Percentiles rank a stretch among this genome's conserved stretches.
Evolutionary conservation across 2,888 invertebrate genomes (phyloP).

Genomic region (Apeira syringaria): DNA sequence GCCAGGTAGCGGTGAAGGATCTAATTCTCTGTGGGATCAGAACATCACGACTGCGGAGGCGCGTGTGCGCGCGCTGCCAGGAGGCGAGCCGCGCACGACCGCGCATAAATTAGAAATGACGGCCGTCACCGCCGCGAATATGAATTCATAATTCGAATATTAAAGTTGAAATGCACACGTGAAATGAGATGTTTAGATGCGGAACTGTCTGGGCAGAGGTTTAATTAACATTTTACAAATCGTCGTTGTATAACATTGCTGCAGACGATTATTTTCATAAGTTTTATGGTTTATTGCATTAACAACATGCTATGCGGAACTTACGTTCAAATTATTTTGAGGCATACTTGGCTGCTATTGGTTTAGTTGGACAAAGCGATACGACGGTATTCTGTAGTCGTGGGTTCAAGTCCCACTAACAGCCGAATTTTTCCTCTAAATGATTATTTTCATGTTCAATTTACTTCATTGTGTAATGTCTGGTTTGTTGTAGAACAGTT

Average conservation of each 20-base stretch:
- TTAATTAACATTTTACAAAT: constrained; percentile 18
- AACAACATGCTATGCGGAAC: no score
- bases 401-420: no score
- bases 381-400: no score
- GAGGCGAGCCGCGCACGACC: constrained; percentile 61
- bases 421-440: no score
- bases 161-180: constrained; percentile 31
- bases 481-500: no score
- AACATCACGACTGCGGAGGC: constrained; percentile 52
- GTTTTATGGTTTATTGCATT: no score
- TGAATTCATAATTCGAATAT: constrained; percentile 31
- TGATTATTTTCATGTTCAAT: no score
- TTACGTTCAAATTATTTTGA: no score
- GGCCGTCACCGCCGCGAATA: constrained; percentile 37
- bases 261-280: no score
- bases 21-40: constrained; percentile 57
- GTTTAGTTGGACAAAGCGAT: no score
- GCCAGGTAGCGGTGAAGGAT: constrained; percentile 42
- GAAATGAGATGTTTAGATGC: constrained; percentile 24
- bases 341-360: no score
- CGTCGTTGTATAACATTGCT: neutral
- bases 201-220: constrained; percentile 12
- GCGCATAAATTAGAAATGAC: constrained; percentile 69
- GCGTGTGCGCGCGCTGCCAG: constrained; percentile 39
- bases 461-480: no score